A percentile compares a stretch with the other conserved stretches of the same genome.
These are phyloP conservation scores for Ascaphus truei DNA, from an alignment of 2,113 vertebrate genomes.

Conservation along the genomic window DNA sequence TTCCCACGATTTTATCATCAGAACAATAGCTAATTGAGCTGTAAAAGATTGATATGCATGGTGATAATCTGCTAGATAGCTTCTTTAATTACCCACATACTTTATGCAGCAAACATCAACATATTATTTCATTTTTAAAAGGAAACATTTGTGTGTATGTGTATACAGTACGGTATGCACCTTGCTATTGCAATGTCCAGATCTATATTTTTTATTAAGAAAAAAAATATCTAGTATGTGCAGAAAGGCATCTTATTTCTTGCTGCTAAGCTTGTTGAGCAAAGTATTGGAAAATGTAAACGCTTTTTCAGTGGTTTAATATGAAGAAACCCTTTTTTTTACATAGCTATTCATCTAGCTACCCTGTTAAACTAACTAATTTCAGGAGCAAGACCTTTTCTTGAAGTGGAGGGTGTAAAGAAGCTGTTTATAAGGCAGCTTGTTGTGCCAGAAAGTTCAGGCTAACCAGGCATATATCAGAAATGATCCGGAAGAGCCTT, in stretches of 20 bases:
- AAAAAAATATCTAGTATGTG: not conserved
- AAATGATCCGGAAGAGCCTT: slow-evolving; percentile 55
- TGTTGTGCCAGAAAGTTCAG: slow-evolving; percentile 45
- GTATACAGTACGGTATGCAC: slow-evolving; percentile 12
- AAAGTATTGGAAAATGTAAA: slow-evolving; percentile 6
- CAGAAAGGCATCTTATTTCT: not conserved
- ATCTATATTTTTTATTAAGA: not conserved
- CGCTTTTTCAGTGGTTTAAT: not conserved
- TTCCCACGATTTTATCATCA: not conserved
- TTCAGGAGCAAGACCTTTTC: slow-evolving; percentile 60
- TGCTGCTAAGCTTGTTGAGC: not conserved
- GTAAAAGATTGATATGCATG: slow-evolving; percentile 1
- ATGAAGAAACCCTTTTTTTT: not conserved
- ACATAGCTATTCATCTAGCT: not conserved
- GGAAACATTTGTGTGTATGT: slow-evolving; percentile 21
- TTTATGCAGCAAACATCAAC: slow-evolving; percentile 11
- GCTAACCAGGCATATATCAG: slow-evolving; percentile 48
- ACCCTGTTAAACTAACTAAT: slow-evolving; percentile 58
- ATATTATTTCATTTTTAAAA: slow-evolving; percentile 22
- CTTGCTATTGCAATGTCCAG: no score
- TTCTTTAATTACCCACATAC: slow-evolving; percentile 6
- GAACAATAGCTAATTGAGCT: slow-evolving; percentile 16
- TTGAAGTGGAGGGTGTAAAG: slow-evolving; percentile 57
- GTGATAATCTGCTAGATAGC: not conserved
- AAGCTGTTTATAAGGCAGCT: slow-evolving; percentile 64